Evolutionary conservation across 2,888 invertebrate genomes (phyloP), one percentile per base, ranked within the genome.

Genomic region (Stenurella melanura): DNA sequence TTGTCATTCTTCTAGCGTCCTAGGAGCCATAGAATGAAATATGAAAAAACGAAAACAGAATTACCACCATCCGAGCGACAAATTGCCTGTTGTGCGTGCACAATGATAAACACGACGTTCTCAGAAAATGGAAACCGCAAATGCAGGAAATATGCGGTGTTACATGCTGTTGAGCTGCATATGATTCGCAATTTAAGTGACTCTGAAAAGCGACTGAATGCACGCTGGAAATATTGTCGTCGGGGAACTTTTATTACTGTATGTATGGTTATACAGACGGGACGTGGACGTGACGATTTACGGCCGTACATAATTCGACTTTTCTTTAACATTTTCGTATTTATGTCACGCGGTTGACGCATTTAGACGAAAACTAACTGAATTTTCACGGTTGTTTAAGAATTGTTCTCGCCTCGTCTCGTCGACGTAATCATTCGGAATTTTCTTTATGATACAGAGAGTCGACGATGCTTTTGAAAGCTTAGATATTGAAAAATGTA

Each of bases 31-130:
- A 15, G 21, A 9, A 15, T 18, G 63, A 38, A 64, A 64, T 18
- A 64, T 38, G 38, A 15, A 18, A 38, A 19, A 64, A 38, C 10
- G 18, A 71, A 70, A 71, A 38, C 17, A 26, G 50, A 60, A 42
- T 60, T 73, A 30, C 26, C 42, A 56, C 30, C 38, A 66, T 21
- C 54, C 56, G 3, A 54, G 73, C 73, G 73, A 66, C 73, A 73
- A 73, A 73, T 73, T 73, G 64, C 54, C 73, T 21, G 64, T 56
- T 64, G 73, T 73, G 54, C 73, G 73, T 66, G 64, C n/a, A 34
- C 64, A 64, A 73, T 73, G 54, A 56, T 26, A 64, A 73, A 38
- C 26, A 30, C 6, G 30, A 26, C n/a, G 17, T 70, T 19, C 15
- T 6, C 38, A 57, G 70, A 30, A 57, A 56, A 69, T 61, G 15